Conservation (phyloP, 2,888 invertebrate genomes). For the Drosophila aldrichi region DNA sequence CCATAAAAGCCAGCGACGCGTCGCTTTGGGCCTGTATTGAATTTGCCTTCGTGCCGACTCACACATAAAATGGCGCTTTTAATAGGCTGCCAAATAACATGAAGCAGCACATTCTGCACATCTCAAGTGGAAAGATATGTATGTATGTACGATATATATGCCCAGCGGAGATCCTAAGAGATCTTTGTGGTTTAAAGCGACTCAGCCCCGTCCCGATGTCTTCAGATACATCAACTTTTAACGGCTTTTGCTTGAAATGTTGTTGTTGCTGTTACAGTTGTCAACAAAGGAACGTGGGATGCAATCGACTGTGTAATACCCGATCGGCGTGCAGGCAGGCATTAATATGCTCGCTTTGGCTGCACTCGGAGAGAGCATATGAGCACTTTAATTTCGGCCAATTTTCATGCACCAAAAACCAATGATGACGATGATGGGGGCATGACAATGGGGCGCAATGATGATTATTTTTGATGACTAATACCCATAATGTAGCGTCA, state of each 20-base stretch:
- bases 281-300: neutral
- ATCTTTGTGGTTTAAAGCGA: neutral
- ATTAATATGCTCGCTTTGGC: neutral
- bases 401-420: conserved; percentile 34
- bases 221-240: neutral
- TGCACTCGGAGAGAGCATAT: neutral
- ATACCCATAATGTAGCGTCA: conserved; percentile 33
- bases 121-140: neutral
- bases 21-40: conserved; percentile 13
- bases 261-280: too few species aligned
- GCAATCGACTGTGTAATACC: neutral
- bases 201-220: neutral
- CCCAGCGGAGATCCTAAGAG: neutral
- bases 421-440: conserved; percentile 4
- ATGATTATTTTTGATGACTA: conserved; percentile 65
- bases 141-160: too few species aligned
- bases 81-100: conserved; percentile 41
- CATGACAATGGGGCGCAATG: conserved; percentile 43
- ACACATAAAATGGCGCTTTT: conserved; percentile 21
- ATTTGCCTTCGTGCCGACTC: conserved; percentile 20
- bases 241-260: conserved; percentile 1
- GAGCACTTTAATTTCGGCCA: conserved; percentile 19
- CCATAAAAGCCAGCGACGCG: conserved; percentile 17
- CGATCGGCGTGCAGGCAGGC: neutral
- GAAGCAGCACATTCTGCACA: neutral